Evolutionary conservation across 1,140 invertebrate genomes (phyloP).

Genomic region (Drosophila trapezifrons): DNA sequence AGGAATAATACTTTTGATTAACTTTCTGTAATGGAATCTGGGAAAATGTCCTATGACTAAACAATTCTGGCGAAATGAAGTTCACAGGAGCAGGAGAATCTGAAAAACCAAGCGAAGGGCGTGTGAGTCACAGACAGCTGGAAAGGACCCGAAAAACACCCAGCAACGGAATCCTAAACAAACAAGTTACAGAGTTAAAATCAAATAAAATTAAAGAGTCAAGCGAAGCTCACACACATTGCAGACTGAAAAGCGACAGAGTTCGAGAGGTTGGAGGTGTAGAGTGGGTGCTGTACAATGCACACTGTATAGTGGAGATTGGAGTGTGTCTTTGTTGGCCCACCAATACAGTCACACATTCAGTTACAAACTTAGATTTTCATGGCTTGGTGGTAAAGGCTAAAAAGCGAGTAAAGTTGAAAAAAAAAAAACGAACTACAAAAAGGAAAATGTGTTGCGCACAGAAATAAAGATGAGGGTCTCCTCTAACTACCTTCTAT

Average conservation of each 20-base stretch:
- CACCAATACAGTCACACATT: conserved; percentile 23
- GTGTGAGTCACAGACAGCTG: conserved; percentile 25
- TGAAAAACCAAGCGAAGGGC: not conserved
- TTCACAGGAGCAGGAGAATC: conserved; percentile 6
- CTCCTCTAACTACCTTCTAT: not conserved
- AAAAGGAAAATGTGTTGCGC: conserved; percentile 12
- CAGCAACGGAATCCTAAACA: conserved; percentile 51
- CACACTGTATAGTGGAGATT: conserved; percentile 17
- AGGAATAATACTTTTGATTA: conserved; percentile 31
- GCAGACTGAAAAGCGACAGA: conserved; percentile 10
- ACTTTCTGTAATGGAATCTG: conserved; percentile 24
- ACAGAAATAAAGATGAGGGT: not conserved
- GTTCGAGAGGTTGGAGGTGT: conserved; percentile 1
- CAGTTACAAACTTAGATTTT: conserved; percentile 31
- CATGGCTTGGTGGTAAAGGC: conserved; percentile 40
- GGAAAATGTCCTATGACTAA: conserved; percentile 11
- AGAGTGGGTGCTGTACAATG: conserved; percentile 5
- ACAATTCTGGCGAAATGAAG: conserved; percentile 27
- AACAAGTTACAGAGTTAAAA: conserved; percentile 58
- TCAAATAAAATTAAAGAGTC: conserved; percentile 68
- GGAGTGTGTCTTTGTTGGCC: conserved; percentile 48
- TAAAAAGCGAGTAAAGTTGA: conserved; percentile 46
- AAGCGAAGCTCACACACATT: conserved; percentile 52
- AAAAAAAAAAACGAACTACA: conserved; percentile 20
- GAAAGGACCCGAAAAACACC: conserved; percentile 16